Evolutionary conservation across 1,140 invertebrate genomes (phyloP).

Genomic region (Aphelinus atriplicis): DNA sequence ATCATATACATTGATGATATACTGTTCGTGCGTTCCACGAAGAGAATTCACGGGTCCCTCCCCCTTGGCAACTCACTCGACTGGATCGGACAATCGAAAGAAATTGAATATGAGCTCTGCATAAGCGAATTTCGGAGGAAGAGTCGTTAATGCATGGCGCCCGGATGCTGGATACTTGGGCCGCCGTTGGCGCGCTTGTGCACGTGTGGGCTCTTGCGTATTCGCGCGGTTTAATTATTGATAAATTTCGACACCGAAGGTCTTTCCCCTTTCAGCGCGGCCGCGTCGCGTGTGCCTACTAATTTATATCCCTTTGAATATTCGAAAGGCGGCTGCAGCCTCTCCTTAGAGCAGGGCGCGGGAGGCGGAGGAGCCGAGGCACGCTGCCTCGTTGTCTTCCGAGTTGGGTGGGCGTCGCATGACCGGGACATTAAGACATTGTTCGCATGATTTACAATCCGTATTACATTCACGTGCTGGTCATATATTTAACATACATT

Average conservation of each 20-base stretch:
- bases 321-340: constrained; percentile 48
- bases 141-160: too few relatives aligned
- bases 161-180: too few relatives aligned
- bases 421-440: constrained; percentile 69
- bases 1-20: not conserved
- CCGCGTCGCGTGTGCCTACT: constrained; percentile 49
- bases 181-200: too few relatives aligned
- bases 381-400: constrained; percentile 49
- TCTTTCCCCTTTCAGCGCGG: constrained; percentile 42
- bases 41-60: too few relatives aligned
- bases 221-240: constrained; percentile 36
- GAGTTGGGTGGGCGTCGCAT: constrained; percentile 60
- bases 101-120: too few relatives aligned
- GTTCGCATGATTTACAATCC: constrained; percentile 67
- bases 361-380: not conserved
- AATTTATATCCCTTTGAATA: constrained; percentile 64
- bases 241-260: constrained; percentile 36
- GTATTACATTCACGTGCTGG: constrained; percentile 66
- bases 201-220: not conserved
- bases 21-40: not conserved
- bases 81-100: too few relatives aligned
- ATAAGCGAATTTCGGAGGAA: too few relatives aligned
- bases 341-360: constrained; percentile 30
- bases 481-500: constrained; percentile 67
- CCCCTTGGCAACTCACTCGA: too few relatives aligned